Evolutionary conservation across 2,888 invertebrate genomes (phyloP).

Genomic region (Lathronympha strigana): DNA sequence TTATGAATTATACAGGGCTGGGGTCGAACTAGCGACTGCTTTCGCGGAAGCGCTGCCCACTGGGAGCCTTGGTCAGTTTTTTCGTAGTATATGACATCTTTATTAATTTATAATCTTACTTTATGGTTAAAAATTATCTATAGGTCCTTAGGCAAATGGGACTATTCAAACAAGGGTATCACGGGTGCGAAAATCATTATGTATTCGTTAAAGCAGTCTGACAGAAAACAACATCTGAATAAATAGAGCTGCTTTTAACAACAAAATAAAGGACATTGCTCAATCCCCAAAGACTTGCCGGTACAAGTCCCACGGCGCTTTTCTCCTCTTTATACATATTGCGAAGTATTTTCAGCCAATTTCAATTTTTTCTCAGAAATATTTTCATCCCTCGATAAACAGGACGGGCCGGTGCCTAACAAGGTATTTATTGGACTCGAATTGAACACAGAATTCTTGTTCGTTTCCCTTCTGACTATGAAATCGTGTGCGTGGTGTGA

Average conservation of each 20-base stretch:
- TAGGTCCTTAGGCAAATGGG: too few species aligned
- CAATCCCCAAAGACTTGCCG: neutral
- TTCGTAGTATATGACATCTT: too few species aligned
- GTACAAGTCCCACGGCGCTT: neutral
- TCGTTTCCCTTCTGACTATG: constrained; percentile 55
- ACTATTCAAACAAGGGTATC: too few species aligned
- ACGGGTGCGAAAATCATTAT: too few species aligned
- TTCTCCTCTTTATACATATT: neutral
- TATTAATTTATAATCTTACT: too few species aligned
- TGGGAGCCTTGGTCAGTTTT: too few species aligned
- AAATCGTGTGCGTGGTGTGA: constrained; percentile 48
- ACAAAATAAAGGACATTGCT: neutral
- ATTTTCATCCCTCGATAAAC: constrained; percentile 44
- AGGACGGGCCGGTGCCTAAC: constrained; percentile 51
- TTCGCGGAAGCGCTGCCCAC: too few species aligned
- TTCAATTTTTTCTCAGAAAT: constrained; percentile 43
- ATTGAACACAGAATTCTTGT: constrained; percentile 59
- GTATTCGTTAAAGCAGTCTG: too few species aligned
- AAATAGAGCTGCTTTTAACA: neutral
- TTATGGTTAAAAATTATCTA: too few species aligned
- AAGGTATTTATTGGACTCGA: constrained; percentile 63
- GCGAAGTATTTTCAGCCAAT: constrained; percentile 38
- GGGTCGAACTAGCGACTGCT: too few species aligned
- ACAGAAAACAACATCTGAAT: too few species aligned
- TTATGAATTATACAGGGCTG: too few species aligned